These are phyloP conservation scores for Periparus ater DNA, from an alignment of 2,797 vertebrate species.

Conservation along the genomic window DNA sequence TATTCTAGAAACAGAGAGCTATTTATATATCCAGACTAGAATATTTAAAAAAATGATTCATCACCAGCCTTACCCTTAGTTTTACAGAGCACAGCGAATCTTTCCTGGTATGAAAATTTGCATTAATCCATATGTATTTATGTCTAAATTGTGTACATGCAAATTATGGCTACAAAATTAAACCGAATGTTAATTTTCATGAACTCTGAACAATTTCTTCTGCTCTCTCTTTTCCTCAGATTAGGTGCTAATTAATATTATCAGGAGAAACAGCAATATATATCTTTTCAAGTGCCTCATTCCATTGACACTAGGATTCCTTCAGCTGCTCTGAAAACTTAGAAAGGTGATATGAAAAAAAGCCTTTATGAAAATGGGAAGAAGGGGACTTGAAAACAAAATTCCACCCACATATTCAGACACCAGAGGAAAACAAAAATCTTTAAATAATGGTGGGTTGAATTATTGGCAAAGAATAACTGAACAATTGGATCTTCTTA, in stretches of 20 bases:
- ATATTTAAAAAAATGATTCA: slow-evolving; percentile 44
- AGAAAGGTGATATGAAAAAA: neutral
- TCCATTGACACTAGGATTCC: neutral
- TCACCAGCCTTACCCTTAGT: slow-evolving; percentile 42
- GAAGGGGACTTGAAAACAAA: neutral
- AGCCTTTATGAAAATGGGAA: neutral
- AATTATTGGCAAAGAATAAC: slow-evolving; percentile 36
- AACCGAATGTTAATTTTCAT: slow-evolving; percentile 6
- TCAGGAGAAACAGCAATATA: neutral
- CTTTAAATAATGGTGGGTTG: neutral
- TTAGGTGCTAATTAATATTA: neutral
- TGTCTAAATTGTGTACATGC: slow-evolving; percentile 44
- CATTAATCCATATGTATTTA: slow-evolving; percentile 63
- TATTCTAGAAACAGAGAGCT: slow-evolving; percentile 56
- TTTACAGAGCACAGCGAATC: slow-evolving; percentile 9
- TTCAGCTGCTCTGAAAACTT: slow-evolving; percentile 2
- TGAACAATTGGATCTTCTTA: neutral
- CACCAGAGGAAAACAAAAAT: slow-evolving; percentile 6
- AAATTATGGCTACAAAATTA: slow-evolving; percentile 21
- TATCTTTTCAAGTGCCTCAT: neutral
- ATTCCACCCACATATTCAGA: neutral
- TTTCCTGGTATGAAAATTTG: slow-evolving; percentile 40
- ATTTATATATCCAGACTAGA: slow-evolving; percentile 58
- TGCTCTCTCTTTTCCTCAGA: neutral
- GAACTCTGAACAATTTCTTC: slow-evolving; percentile 13